A percentile compares a stretch with the other conserved stretches of the same genome.
phyloP scores from a whole-genome alignment of 2,113 vertebrate species.

The Lycaon pictus region DNA sequence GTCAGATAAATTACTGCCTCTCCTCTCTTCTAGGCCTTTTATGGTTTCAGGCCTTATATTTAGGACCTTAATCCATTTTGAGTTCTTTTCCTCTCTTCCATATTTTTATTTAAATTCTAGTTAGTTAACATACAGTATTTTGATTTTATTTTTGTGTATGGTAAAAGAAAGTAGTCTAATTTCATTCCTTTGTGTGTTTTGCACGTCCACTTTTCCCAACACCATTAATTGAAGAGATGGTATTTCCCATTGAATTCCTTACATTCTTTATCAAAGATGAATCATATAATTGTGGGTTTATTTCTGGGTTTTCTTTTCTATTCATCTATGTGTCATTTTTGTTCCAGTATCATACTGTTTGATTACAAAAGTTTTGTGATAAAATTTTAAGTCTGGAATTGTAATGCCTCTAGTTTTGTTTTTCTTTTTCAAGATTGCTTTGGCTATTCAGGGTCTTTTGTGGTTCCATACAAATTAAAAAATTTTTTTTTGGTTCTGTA shows the following conservation, averaged over 20 bases:
- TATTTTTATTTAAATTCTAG: background rate
- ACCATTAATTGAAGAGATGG: background rate
- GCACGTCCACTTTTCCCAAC: background rate
- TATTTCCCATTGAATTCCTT: background rate
- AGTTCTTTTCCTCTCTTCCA: background rate
- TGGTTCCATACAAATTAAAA: background rate
- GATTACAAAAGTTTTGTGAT: background rate
- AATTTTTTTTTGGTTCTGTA: background rate
- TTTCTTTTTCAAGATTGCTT: background rate
- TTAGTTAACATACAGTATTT: background rate
- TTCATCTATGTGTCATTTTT: background rate
- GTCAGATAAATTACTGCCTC: background rate
- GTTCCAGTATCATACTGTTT: background rate
- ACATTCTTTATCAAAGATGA: background rate
- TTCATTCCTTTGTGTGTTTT: background rate
- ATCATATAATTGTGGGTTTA: background rate
- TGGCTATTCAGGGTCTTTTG: background rate
- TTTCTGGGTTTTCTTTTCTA: background rate
- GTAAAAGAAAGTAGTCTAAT: background rate
- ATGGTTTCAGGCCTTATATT: background rate
- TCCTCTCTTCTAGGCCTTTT: background rate
- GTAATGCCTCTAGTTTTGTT: background rate
- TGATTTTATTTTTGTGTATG: background rate
- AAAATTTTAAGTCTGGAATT: background rate
- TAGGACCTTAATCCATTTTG: background rate